Percentiles rank a stretch among this genome's conserved stretches.
phyloP scores from a whole-genome alignment of 1,140 invertebrate genomes.

The Zophobas morio region DNA sequence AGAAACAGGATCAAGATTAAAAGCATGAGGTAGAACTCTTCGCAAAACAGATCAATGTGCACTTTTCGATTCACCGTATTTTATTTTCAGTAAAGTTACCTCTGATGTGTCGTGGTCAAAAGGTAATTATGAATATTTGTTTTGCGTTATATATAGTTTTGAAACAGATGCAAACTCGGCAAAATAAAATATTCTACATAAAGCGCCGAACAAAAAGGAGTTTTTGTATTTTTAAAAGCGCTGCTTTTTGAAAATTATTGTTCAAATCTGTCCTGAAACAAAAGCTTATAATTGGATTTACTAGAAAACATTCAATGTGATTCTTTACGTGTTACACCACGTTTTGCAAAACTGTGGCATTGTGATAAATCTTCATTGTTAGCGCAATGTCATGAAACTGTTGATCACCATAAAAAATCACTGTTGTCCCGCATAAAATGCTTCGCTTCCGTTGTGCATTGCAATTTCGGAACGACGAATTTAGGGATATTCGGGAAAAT shows the following conservation, averaged over 20 bases:
- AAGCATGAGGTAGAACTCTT: constrained; percentile 26
- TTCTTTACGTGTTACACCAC: no score
- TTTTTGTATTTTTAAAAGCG: no score
- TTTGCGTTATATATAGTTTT: not conserved
- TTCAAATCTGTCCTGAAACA: not conserved
- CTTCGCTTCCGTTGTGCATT: constrained; percentile 8
- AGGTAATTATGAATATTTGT: not conserved
- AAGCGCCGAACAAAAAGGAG: no score
- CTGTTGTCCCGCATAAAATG: not conserved
- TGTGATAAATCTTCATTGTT: no score
- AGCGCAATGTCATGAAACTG: no score
- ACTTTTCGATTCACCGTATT: not conserved
- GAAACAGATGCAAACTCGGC: no score
- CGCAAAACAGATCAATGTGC: constrained; percentile 14
- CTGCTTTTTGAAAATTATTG: no score
- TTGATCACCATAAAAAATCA: no score
- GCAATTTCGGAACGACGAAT: not conserved
- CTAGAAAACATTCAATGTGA: not conserved
- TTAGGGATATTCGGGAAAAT: constrained; percentile 43
- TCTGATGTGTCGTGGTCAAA: no score
- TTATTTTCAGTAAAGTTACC: not conserved
- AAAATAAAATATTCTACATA: not conserved
- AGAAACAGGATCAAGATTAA: constrained; percentile 35
- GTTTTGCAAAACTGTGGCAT: no score
- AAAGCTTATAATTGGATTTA: not conserved